Conservation (phyloP, 2,113 vertebrate species). For the Rhea pennata region DNA sequence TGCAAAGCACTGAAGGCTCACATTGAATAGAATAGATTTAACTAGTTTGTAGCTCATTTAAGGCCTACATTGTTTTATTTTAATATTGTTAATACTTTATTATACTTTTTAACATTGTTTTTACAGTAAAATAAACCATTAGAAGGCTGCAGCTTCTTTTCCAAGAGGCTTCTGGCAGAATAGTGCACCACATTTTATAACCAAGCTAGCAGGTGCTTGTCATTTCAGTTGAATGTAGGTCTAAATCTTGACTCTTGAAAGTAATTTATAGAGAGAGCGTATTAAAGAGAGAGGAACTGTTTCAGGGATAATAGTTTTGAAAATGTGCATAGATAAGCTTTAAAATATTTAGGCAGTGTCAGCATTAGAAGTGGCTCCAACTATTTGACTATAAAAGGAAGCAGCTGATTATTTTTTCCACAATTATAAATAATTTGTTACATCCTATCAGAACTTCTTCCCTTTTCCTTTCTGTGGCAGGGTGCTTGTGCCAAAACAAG, state of each 20-base stretch:
- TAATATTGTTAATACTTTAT: constrained; percentile 73
- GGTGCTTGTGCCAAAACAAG: constrained; percentile 55
- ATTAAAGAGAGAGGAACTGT: constrained; percentile 53
- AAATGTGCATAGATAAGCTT: constrained; percentile 61
- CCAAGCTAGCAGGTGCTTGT: not conserved
- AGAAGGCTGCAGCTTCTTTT: constrained; percentile 33
- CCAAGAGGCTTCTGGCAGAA: constrained; percentile 41
- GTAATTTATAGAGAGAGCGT: constrained; percentile 58
- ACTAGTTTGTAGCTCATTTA: constrained; percentile 68
- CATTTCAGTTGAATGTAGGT: constrained; percentile 21
- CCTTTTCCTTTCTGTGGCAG: constrained; percentile 37
- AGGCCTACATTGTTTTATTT: constrained; percentile 58
- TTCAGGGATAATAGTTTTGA: constrained; percentile 63
- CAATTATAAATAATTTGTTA: constrained; percentile 63
- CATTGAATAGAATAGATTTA: constrained; percentile 47
- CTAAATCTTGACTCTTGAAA: constrained; percentile 54
- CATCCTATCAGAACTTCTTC: constrained; percentile 56
- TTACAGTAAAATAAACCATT: constrained; percentile 41
- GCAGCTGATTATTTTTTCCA: not conserved
- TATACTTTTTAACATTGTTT: constrained; percentile 62
- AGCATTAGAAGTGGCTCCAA: constrained; percentile 15
- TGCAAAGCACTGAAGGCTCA: constrained; percentile 43
- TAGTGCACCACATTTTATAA: not conserved
- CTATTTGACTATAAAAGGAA: constrained; percentile 62
- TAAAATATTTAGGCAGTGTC: constrained; percentile 66